These are phyloP conservation scores for Limnodromus scolopaceus DNA, from an alignment of 2,797 vertebrate genomes.

Conservation along the genomic window DNA sequence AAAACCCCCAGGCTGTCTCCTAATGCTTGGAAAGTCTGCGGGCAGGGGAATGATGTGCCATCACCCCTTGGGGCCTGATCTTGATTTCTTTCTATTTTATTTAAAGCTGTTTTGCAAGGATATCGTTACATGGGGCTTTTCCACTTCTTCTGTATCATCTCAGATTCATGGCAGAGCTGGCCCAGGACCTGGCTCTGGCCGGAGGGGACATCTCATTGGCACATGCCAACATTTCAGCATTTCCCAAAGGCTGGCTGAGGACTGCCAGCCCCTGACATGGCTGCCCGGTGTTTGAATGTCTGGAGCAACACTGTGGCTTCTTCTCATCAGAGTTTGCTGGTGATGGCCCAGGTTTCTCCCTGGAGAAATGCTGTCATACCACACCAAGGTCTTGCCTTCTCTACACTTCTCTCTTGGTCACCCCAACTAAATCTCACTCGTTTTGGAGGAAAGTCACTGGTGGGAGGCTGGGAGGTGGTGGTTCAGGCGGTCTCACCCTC, in stretches of 20 bases:
- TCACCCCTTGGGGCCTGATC: neutral
- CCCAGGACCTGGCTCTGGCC: neutral
- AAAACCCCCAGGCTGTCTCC: neutral
- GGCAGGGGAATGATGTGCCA: neutral
- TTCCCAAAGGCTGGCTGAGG: neutral
- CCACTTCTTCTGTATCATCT: neutral
- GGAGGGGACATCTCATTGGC: neutral
- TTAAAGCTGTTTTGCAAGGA: neutral
- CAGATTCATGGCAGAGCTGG: neutral
- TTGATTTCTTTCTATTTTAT: neutral
- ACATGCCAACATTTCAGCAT: neutral
- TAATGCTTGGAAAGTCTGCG: neutral
- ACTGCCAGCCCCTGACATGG: rapidly evolving
- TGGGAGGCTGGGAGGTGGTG: neutral
- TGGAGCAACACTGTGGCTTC: neutral
- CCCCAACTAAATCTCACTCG: neutral
- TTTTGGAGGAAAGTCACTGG: neutral
- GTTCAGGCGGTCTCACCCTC: neutral
- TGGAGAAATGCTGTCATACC: neutral
- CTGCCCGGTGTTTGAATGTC: neutral
- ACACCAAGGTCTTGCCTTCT: neutral
- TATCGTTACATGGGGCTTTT: neutral
- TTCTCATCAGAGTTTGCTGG: neutral
- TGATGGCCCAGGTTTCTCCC: neutral
- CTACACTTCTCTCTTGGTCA: neutral